Base-by-base conservation (phyloP, 1,140 invertebrate genomes). In the Leguminivora glycinivorella region DNA sequence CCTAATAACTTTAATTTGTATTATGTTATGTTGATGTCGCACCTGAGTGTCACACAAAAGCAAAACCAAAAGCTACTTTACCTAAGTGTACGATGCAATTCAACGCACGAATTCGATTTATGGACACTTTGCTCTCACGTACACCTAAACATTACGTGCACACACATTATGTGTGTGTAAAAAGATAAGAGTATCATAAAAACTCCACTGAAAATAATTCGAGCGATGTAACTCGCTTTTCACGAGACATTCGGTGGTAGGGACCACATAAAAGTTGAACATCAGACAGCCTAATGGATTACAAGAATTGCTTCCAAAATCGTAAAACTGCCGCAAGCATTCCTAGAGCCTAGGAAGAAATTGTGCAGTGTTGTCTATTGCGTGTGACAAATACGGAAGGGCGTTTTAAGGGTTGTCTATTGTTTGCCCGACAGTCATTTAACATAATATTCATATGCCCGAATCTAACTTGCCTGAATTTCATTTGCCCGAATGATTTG, bases 151-250 rank as follows among this genome's bases (percentile, higher is more conserved):
- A 84, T 88, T 85, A 90, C 85, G 86, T 85, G 81, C 82, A 82
- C 85, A 83, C 80, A 82, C 82, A 87, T 89, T 84, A 91, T 89
- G 86, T 83, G 83, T 74, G 81, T 89, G 84, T 91, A 91, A 91
- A 91, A 91, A 89, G 88, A 91, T 89, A 91, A 82, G 82, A 80
- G 86, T 86, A 85, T 86, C 89, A 79, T 91, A 91, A 91, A 84
- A 90, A 79, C 83, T 77, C 81, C 79, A 89, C 83, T 87, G 83
- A 84, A 91, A 91, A 91, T 89, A 89, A 91, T 91, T 88, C 88
- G 84, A 89, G 87, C 82, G 84, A 88, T 85, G 82, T 84, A 87
- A 83, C 74, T 84, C 84, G 85, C 82, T 87, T 83, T 85, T 76
- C 83, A 82, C 81, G 84, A 87, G 88, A 90, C 87, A 86, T 88